phyloP scores from a whole-genome alignment of 2,888 invertebrate species.

The Axea sp. region DNA sequence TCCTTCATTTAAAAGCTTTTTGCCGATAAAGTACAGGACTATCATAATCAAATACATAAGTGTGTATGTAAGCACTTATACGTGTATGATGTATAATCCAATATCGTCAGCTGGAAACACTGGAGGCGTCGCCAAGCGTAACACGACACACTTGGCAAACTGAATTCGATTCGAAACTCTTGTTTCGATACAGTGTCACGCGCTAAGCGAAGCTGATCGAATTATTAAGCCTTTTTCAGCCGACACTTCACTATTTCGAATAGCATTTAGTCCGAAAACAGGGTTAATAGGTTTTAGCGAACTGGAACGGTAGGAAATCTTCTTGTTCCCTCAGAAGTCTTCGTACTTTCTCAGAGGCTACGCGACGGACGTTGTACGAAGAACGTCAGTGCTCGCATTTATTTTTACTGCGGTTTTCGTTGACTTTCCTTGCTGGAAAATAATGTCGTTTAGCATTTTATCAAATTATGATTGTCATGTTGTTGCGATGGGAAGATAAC shows the following conservation, averaged over 20 bases:
- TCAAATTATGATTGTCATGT: no score
- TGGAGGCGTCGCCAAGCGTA: constrained; percentile 21
- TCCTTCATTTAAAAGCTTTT: no score
- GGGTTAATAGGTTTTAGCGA: constrained; percentile 56
- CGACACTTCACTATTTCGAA: constrained; percentile 31
- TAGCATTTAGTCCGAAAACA: constrained; percentile 46
- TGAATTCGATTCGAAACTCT: constrained; percentile 46
- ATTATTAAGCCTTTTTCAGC: constrained; percentile 55
- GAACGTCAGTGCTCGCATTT: neutral
- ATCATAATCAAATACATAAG: no score
- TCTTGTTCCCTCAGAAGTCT: constrained; percentile 32
- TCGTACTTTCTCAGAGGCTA: constrained; percentile 20
- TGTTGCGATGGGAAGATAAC: no score
- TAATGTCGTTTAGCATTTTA: no score
- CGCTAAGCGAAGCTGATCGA: constrained; percentile 47
- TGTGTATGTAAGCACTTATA: neutral
- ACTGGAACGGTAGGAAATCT: constrained; percentile 42
- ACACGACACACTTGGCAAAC: constrained; percentile 49
- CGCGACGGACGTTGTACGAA: constrained; percentile 3
- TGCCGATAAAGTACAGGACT: no score
- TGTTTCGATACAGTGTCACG: constrained; percentile 40
- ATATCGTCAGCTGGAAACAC: constrained; percentile 24
- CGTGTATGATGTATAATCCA: constrained; percentile 23
- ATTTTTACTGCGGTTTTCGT: neutral
- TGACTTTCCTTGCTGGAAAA: no score